Percentiles rank a stretch among this genome's conserved stretches.
phyloP scores from a whole-genome alignment of 1,140 invertebrate species.

The Scylla paramamosain region DNA sequence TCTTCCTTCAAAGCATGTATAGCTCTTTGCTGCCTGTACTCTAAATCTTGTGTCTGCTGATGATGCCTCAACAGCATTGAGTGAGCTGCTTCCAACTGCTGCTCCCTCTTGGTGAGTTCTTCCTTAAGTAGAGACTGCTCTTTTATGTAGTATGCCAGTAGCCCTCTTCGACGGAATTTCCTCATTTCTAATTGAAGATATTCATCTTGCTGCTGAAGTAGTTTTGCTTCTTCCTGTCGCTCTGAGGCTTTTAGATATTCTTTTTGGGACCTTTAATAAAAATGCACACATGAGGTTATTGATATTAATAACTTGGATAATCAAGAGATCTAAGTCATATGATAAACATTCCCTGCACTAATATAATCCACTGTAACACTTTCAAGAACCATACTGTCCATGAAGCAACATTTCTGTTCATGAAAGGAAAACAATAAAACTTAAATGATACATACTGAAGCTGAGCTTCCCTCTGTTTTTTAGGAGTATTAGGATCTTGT shows the following conservation, averaged over 20 bases:
- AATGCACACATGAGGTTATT: neutral
- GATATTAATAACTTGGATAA: neutral
- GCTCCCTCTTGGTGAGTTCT: conserved; percentile 96
- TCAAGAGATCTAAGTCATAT: neutral
- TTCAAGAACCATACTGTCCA: neutral
- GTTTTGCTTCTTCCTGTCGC: conserved; percentile 92
- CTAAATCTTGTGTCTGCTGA: conserved; percentile 97
- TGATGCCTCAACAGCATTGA: conserved; percentile 97
- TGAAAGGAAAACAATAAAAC: neutral
- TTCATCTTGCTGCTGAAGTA: conserved; percentile 93
- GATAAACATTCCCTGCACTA: neutral
- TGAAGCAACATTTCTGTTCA: neutral
- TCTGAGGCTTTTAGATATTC: conserved; percentile 95
- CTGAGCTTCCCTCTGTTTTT: conserved; percentile 94
- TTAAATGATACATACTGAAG: conserved; percentile 85
- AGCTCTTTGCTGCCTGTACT: conserved; percentile 96
- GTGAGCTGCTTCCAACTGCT: conserved; percentile 96
- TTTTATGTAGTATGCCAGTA: conserved; percentile 91
- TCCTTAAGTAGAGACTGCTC: conserved; percentile 88
- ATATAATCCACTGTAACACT: neutral
- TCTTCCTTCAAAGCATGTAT: conserved; percentile 96
- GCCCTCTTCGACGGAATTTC: conserved; percentile 94
- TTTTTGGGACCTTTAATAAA: conserved; percentile 88
- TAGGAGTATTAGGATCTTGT: conserved; percentile 94
- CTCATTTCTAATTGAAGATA: conserved; percentile 95